Percentiles rank a stretch among this genome's conserved stretches.
phyloP scores from a whole-genome alignment of 1,140 invertebrate genomes.

The Yoshiicerus persimilis region DNA sequence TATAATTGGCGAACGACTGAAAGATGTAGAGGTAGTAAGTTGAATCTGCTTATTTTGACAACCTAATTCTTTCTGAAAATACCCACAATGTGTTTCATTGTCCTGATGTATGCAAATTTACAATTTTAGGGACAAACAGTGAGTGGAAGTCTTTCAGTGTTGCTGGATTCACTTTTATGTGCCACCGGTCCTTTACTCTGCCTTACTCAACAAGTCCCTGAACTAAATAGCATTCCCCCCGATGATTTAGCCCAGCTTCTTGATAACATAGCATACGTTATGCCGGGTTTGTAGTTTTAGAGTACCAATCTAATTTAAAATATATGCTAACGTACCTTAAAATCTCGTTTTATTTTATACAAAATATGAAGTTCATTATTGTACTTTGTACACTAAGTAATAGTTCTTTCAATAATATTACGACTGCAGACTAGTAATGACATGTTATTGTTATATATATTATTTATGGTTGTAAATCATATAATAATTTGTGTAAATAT shows the following conservation, averaged over 20 bases:
- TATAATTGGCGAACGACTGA: constrained; percentile 87
- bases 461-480: too few species aligned
- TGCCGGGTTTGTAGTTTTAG: constrained; percentile 79
- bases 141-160: constrained; percentile 89
- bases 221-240: constrained; percentile 69
- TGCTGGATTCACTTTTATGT: constrained; percentile 91
- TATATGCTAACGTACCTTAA: neutral
- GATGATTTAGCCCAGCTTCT: constrained; percentile 74
- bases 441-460: too few species aligned
- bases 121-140: constrained; percentile 78
- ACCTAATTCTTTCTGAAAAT: neutral
- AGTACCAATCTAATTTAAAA: neutral
- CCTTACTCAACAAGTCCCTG: constrained; percentile 79
- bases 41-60: neutral
- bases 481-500: too few species aligned
- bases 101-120: neutral
- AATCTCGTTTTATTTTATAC: constrained; percentile 19
- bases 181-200: constrained; percentile 86
- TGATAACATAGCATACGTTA: constrained; percentile 94
- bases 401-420: neutral
- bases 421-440: too few species aligned
- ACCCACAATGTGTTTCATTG: too few species aligned
- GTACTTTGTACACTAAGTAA: neutral
- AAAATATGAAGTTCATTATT: neutral
- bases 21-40: constrained; percentile 77